A percentile compares a stretch with the other conserved stretches of the same genome.
Conservation (phyloP, 2,113 vertebrate species). For the Terrapene triunguis region DNA sequence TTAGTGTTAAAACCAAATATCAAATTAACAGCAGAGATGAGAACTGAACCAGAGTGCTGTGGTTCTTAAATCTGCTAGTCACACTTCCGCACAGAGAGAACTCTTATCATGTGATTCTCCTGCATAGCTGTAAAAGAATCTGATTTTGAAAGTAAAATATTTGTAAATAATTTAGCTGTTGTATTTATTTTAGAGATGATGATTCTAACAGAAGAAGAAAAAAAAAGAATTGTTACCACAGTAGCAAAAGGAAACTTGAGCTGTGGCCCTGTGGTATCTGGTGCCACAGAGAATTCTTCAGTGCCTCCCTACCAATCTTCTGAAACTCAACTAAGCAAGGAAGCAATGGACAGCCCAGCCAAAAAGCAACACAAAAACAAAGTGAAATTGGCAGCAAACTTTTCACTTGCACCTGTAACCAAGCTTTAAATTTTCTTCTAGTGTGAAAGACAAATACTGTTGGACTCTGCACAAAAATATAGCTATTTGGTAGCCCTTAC, state of each 20-base stretch:
- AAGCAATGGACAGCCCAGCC: constrained; percentile 86
- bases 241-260: constrained; percentile 18
- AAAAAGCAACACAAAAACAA: constrained; percentile 89
- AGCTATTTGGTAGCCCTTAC: constrained; percentile 63
- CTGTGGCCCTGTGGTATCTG: constrained; percentile 6
- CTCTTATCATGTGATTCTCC: not conserved
- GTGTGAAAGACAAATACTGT: constrained; percentile 58
- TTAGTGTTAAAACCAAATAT: not conserved
- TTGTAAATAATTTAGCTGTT: not conserved
- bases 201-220: constrained; percentile 78
- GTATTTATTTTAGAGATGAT: constrained; percentile 74
- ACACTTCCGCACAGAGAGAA: not conserved
- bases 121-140: not conserved
- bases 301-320: constrained; percentile 51
- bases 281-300: constrained; percentile 18
- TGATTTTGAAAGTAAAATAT: not conserved
- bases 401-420: constrained; percentile 89
- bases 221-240: constrained; percentile 42
- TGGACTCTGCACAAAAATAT: constrained; percentile 75
- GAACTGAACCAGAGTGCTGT: fast-evolving
- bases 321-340: constrained; percentile 68
- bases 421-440: constrained; percentile 80
- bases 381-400: constrained; percentile 95
- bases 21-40: not conserved
- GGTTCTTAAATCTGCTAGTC: not conserved